Evolutionary conservation across 2,888 invertebrate genomes (phyloP).

Genomic region (Orchesellides sinensis): DNA sequence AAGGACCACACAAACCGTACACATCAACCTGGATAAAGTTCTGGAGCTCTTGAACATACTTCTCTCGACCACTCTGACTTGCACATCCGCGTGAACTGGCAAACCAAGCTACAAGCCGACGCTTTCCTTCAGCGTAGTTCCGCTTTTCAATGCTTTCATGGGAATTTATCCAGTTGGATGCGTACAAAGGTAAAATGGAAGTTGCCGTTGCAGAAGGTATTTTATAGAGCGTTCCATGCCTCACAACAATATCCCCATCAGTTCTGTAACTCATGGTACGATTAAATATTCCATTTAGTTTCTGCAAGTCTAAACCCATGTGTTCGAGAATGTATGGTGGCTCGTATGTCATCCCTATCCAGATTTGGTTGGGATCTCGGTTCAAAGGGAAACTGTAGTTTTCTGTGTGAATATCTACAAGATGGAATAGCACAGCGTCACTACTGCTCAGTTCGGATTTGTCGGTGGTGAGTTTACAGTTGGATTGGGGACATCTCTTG

Average conservation of each 20-base stretch:
- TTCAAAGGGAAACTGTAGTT: conserved; percentile 79
- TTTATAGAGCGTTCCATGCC: conserved; percentile 76
- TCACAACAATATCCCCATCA: conserved; percentile 77
- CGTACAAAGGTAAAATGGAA: conserved; percentile 25
- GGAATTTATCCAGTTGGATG: conserved; percentile 68
- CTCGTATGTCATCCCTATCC: conserved; percentile 86
- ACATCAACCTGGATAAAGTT: conserved; percentile 76
- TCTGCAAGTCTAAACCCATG: conserved; percentile 76
- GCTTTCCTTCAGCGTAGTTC: conserved; percentile 73
- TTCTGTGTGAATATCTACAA: conserved; percentile 78
- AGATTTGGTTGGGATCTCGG: conserved; percentile 80
- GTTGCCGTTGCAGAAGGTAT: conserved; percentile 28
- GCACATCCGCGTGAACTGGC: conserved; percentile 71
- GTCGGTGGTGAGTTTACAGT: conserved; percentile 69
- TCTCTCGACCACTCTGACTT: conserved; percentile 75
- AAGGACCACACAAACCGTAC: conserved; percentile 76
- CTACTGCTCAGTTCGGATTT: conserved; percentile 64
- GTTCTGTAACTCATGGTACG: conserved; percentile 79
- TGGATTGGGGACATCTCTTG: conserved; percentile 68
- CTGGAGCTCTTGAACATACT: conserved; percentile 75
- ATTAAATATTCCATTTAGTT: conserved; percentile 81
- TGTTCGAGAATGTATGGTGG: conserved; percentile 80
- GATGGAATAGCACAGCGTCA: conserved; percentile 83
- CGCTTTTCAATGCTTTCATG: conserved; percentile 56
- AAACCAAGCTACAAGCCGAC: conserved; percentile 73